phyloP scores from a whole-genome alignment of 2,888 invertebrate species.

The Rhagium mordax region DNA sequence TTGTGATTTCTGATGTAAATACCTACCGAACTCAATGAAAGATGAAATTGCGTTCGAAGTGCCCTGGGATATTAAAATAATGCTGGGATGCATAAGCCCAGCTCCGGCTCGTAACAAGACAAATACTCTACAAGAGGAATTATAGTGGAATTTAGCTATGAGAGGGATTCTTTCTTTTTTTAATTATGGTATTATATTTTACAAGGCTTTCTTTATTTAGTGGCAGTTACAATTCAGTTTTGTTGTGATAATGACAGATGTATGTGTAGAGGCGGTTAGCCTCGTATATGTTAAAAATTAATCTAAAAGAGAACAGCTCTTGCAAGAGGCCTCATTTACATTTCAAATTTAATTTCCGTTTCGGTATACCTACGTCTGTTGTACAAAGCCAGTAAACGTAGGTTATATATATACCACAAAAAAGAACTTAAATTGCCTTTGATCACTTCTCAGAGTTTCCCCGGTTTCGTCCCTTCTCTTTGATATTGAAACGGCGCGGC shows the following conservation, averaged over 20 bases:
- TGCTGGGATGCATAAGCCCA: constrained; percentile 35
- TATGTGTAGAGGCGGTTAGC: neutral
- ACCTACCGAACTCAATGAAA: constrained; percentile 47
- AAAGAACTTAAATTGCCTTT: constrained; percentile 48
- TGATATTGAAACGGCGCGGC: constrained; percentile 32
- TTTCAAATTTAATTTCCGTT: constrained; percentile 56
- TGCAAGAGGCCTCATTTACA: constrained; percentile 49
- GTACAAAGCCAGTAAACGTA: constrained; percentile 44
- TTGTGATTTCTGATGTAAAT: constrained; percentile 48
- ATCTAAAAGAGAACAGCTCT: constrained; percentile 39
- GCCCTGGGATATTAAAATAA: constrained; percentile 47
- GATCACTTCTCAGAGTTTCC: constrained; percentile 44
- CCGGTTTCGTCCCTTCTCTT: constrained; percentile 31
- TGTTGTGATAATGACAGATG: no score
- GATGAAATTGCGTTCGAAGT: constrained; percentile 49
- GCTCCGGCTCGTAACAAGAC: neutral
- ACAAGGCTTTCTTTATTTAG: no score
- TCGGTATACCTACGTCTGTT: constrained; percentile 36
- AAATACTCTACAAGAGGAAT: no score
- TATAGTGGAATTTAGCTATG: no score
- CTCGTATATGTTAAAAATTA: constrained; percentile 5
- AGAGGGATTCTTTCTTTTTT: no score
- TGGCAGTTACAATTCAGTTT: no score
- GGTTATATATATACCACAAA: constrained; percentile 39
- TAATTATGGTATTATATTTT: no score